Conservation (phyloP, 1,140 invertebrate genomes). For the Zaprionus africanus region DNA sequence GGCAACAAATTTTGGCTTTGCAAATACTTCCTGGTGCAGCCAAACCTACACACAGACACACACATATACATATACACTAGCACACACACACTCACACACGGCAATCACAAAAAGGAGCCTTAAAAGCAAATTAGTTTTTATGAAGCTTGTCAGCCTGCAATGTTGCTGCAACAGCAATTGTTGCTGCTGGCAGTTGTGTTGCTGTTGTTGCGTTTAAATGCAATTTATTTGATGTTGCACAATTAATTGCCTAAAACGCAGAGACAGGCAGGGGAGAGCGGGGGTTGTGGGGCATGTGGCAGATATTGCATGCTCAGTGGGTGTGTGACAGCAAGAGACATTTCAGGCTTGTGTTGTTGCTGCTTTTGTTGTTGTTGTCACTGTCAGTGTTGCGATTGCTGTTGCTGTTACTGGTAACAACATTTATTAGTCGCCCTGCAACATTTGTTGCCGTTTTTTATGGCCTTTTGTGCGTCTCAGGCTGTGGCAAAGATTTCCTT, state of each 20-base stretch:
- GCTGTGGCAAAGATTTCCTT: slow-evolving; percentile 67
- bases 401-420: slow-evolving; percentile 54
- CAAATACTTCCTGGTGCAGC: background rate
- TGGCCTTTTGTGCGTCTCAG: slow-evolving; percentile 42
- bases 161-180: slow-evolving; percentile 38
- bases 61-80: background rate
- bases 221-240: slow-evolving; percentile 80
- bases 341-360: slow-evolving; percentile 47
- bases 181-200: slow-evolving; percentile 39
- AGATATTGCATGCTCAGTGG: slow-evolving; percentile 39
- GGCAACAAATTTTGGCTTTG: background rate
- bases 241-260: slow-evolving; percentile 73
- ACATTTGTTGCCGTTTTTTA: slow-evolving; percentile 79
- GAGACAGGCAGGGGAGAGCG: slow-evolving; percentile 35
- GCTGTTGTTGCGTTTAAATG: slow-evolving; percentile 61
- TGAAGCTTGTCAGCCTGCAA: slow-evolving; percentile 60
- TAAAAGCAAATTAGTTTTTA: slow-evolving; percentile 73
- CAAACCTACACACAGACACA: slow-evolving; percentile 1
- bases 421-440: slow-evolving; percentile 73
- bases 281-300: background rate
- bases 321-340: slow-evolving; percentile 57
- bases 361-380: slow-evolving; percentile 43
- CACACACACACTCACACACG: slow-evolving; percentile 40
- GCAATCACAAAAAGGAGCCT: slow-evolving; percentile 35
- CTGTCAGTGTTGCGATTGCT: slow-evolving; percentile 39